These are phyloP conservation scores for Hassar affinis DNA, from an alignment of 2,113 vertebrate genomes.

Conservation along the genomic window DNA sequence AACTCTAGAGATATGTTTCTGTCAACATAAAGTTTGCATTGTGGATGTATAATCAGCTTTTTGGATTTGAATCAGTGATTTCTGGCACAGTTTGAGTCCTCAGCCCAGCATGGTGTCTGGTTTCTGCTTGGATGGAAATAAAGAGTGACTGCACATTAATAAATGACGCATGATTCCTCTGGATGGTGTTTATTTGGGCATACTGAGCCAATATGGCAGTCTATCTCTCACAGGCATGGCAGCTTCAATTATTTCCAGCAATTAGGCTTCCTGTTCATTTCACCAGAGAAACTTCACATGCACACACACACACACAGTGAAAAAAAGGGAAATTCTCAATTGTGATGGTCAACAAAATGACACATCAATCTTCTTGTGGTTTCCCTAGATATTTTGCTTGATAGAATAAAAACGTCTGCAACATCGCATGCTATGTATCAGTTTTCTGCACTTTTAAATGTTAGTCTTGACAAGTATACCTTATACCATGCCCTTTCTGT, in stretches of 20 bases:
- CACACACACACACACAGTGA: too few species aligned
- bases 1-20: too few species aligned
- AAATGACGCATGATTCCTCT: conserved; percentile 12
- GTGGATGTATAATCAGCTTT: not conserved
- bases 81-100: conserved; percentile 13
- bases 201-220: conserved; percentile 21
- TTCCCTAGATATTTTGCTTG: not conserved
- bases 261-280: conserved; percentile 25
- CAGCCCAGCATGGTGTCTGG: not conserved
- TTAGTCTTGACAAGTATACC: not conserved
- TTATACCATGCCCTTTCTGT: not conserved
- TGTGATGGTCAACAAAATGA: not conserved
- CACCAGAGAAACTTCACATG: not conserved
- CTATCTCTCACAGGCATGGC: conserved; percentile 22
- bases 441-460: not conserved
- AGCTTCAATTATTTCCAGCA: conserved; percentile 34
- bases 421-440: not conserved
- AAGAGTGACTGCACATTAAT: conserved; percentile 32
- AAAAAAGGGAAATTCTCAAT: not conserved
- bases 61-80: conserved; percentile 1
- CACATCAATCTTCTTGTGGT: not conserved
- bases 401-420: not conserved
- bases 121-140: conserved; percentile 36
- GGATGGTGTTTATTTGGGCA: conserved; percentile 13
- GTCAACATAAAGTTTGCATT: not conserved